phyloP scores from a whole-genome alignment of 2,113 vertebrate species.

The Menura novaehollandiae region DNA sequence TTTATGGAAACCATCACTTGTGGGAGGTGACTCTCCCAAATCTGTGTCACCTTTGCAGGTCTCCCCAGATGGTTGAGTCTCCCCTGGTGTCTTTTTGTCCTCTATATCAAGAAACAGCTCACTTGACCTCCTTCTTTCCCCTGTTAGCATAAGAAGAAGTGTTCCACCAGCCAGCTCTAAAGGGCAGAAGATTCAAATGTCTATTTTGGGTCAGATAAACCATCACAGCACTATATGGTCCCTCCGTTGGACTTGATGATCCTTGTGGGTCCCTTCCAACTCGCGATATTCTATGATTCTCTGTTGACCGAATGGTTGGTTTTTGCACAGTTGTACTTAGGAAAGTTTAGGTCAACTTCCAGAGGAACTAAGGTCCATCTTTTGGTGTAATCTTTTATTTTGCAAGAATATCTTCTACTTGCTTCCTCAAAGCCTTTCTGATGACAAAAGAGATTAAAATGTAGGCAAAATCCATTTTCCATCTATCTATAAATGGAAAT shows the following conservation, averaged over 20 bases:
- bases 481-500: not conserved
- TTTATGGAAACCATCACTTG: not conserved
- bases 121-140: not conserved
- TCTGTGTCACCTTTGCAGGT: not conserved
- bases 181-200: not conserved
- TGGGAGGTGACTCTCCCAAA: not conserved
- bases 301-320: not conserved
- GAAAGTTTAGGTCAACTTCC: not conserved
- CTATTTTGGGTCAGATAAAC: not conserved
- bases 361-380: not conserved
- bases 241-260: not conserved
- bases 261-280: not conserved
- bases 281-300: not conserved
- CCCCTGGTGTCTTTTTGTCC: not conserved
- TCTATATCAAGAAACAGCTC: not conserved
- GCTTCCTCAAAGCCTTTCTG: not conserved
- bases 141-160: not conserved
- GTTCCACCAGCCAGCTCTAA: not conserved
- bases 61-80: not conserved
- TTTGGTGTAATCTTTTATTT: not conserved
- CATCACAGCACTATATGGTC: not conserved
- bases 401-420: not conserved
- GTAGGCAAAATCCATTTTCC: not conserved
- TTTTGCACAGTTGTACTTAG: not conserved
- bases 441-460: not conserved